Evolutionary conservation across 2,888 invertebrate genomes (phyloP).

Genomic region (Eurois occulta): DNA sequence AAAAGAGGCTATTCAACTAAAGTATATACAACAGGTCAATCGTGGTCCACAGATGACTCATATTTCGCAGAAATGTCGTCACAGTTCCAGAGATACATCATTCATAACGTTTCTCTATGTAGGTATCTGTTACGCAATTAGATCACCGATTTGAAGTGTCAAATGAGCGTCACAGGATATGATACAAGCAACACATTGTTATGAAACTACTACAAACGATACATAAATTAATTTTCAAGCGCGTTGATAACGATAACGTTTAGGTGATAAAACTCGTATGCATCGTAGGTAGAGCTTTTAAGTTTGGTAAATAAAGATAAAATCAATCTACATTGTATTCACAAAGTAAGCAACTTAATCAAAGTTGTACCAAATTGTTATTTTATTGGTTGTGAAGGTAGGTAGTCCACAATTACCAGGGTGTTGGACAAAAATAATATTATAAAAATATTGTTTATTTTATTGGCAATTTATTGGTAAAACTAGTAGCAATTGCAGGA

Average conservation of each 20-base stretch:
- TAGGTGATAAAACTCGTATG: conserved; percentile 44
- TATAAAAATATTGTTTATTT: not conserved
- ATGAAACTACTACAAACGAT: conserved; percentile 51
- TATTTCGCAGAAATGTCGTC: conserved; percentile 83
- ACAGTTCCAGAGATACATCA: conserved; percentile 80
- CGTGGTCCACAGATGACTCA: conserved; percentile 80
- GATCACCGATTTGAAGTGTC: conserved; percentile 75
- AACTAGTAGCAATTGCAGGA: not conserved
- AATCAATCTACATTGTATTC: conserved; percentile 33
- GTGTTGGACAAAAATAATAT: not conserved
- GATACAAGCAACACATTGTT: conserved; percentile 49
- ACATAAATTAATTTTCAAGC: conserved; percentile 62
- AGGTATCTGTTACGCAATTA: conserved; percentile 67
- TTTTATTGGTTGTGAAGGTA: not conserved
- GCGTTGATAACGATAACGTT: conserved; percentile 67
- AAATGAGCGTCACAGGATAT: conserved; percentile 74
- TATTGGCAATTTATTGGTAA: not conserved
- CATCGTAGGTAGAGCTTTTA: conserved; percentile 39
- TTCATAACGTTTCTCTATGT: conserved; percentile 57
- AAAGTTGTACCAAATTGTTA: conserved; percentile 18
- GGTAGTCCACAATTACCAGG: not conserved
- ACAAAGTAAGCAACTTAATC: conserved; percentile 8
- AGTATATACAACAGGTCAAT: conserved; percentile 76
- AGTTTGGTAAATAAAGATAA: conserved; percentile 46
- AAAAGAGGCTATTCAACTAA: conserved; percentile 77